Percentiles rank a stretch among this genome's conserved stretches.
Evolutionary conservation across 2,113 vertebrate genomes (phyloP).

Genomic region (Noturus placidus): DNA sequence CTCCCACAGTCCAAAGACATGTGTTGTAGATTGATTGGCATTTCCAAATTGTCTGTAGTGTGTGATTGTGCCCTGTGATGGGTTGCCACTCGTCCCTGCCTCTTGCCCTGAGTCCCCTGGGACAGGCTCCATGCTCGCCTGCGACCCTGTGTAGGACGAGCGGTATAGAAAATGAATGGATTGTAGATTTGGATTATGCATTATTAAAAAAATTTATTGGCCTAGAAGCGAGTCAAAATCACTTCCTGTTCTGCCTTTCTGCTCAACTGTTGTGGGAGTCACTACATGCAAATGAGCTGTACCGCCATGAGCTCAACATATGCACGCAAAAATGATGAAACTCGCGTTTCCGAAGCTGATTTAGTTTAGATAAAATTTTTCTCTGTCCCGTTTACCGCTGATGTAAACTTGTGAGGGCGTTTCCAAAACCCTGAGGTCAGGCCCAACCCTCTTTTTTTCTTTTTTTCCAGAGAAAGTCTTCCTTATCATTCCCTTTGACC

Average conservation of each 20-base stretch:
- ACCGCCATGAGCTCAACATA: background rate
- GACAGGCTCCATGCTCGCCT: no score
- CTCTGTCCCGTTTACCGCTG: slow-evolving; percentile 18
- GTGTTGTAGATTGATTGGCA: no score
- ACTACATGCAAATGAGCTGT: background rate
- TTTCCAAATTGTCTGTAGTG: no score
- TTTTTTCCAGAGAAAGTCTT: slow-evolving; percentile 57
- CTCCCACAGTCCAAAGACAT: no score
- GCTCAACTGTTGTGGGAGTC: background rate
- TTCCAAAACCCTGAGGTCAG: slow-evolving; percentile 49
- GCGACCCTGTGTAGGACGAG: no score
- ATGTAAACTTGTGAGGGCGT: slow-evolving; percentile 55
- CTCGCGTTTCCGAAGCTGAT: no score
- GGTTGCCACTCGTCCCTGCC: no score
- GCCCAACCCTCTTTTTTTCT: background rate
- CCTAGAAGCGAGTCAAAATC: background rate
- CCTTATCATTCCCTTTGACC: slow-evolving; percentile 66
- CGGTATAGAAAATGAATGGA: no score
- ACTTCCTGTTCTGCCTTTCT: background rate
- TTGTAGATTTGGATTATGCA: background rate
- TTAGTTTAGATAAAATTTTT: no score
- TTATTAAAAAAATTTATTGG: background rate
- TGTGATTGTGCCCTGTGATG: no score
- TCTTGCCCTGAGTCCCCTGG: no score
- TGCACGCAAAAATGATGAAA: background rate